These are phyloP conservation scores for Lampropteryx suffumata DNA, from an alignment of 2,888 invertebrate species.

Conservation along the genomic window DNA sequence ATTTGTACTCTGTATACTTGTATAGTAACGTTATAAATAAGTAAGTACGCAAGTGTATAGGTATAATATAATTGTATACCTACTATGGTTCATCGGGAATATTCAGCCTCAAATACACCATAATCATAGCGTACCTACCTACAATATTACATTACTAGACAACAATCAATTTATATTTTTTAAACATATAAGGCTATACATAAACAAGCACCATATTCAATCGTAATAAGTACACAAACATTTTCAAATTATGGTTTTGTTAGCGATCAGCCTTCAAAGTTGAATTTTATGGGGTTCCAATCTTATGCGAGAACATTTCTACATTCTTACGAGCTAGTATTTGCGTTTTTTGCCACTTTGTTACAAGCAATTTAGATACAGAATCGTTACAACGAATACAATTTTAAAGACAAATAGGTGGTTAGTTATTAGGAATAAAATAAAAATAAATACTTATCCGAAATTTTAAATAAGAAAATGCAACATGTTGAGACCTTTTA, in stretches of 20 bases:
- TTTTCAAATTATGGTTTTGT: not conserved
- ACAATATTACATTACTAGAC: conserved; percentile 18
- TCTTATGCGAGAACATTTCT: too few relatives aligned
- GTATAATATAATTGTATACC: too few relatives aligned
- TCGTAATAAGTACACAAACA: conserved; percentile 27
- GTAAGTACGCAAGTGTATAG: too few relatives aligned
- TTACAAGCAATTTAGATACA: too few relatives aligned
- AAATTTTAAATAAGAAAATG: not conserved
- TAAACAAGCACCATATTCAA: conserved; percentile 32
- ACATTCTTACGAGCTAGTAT: too few relatives aligned
- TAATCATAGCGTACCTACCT: conserved; percentile 1
- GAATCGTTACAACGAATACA: too few relatives aligned
- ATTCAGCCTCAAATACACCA: not conserved
- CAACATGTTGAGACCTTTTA: not conserved
- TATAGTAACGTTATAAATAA: not conserved
- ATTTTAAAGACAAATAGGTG: too few relatives aligned
- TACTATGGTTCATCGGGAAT: not conserved
- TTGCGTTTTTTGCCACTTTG: too few relatives aligned
- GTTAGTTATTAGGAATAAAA: not conserved
- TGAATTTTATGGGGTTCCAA: too few relatives aligned
- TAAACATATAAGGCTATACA: conserved; percentile 24
- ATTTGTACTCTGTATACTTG: conserved; percentile 17
- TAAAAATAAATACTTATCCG: not conserved
- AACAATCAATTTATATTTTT: conserved; percentile 10
- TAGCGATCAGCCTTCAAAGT: too few relatives aligned